These are phyloP conservation scores for Sebastes variabilis DNA, from an alignment of 2,797 vertebrate genomes.

Conservation along the genomic window DNA sequence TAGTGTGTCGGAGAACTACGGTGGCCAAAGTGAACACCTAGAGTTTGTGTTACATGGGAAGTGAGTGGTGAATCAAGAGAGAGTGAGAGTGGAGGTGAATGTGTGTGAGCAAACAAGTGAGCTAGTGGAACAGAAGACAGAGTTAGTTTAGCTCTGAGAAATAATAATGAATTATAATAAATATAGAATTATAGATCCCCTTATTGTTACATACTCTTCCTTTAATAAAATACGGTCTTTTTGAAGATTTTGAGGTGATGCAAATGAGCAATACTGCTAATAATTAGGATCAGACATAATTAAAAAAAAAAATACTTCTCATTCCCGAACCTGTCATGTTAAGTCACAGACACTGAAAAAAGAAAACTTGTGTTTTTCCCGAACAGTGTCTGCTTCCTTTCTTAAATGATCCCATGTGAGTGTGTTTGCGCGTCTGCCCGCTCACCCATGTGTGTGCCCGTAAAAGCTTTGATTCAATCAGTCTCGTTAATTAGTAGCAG, in stretches of 20 bases:
- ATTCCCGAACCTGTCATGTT: background rate
- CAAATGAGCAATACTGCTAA: background rate
- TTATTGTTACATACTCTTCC: too few species aligned
- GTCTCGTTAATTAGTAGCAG: slow-evolving; percentile 71
- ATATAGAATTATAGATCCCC: too few species aligned
- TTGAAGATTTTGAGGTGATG: background rate
- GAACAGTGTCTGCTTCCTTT: background rate
- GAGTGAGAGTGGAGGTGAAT: background rate
- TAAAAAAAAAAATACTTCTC: background rate
- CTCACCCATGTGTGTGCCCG: background rate
- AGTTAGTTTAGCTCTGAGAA: too few species aligned
- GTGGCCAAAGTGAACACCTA: too few species aligned
- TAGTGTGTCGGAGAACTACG: background rate
- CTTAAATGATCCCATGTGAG: slow-evolving; percentile 4
- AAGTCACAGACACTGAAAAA: background rate
- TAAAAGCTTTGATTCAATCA: slow-evolving; percentile 65
- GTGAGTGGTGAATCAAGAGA: background rate
- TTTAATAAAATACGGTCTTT: background rate
- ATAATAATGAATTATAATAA: too few species aligned
- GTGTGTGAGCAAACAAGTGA: background rate
- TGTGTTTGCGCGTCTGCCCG: background rate
- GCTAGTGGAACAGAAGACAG: too few species aligned
- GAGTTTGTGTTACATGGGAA: background rate
- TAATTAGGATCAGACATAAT: background rate
- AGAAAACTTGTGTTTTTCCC: background rate